Base-by-base conservation (phyloP, 2,797 vertebrate species). In the Acropternis orthonyx region DNA sequence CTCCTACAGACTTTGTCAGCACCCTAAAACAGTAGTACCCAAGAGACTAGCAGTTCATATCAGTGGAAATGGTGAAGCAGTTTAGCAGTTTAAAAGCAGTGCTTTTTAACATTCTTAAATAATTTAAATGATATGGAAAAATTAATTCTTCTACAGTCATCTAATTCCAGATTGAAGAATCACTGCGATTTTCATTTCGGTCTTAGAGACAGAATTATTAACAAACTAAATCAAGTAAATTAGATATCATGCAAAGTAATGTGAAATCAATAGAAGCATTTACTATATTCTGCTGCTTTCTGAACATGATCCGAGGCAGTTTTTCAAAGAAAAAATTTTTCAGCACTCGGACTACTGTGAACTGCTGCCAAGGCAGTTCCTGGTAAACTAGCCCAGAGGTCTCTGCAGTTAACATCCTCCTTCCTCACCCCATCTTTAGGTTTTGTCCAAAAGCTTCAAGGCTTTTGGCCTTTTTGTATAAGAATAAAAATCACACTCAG, bases 231-330 rank as follows among this genome's bases (percentile, higher is more conserved):
- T 94, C 89, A 93, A 66, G 62, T 75, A 81, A 89, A 93, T 86
- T 69, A 59, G 58, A 49, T 63, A 84, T 78, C 62, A 49, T 86
- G 62, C 44, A 91, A 91, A 92, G 73, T 69, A 92, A 91, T 88
- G 76, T 52, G 81, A 92, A 96, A 95, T 95, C 91, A 92, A 91
- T 96, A 88, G 51, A 88, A 91, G 32, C 79, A 81, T 92, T 93
- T 95, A 72, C 68, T 87, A 39, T 20, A 6, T 89, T 73, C 58
- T 63, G 28, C 19, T 85, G 55, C 67, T 88, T 89, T 94, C 81
- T 85, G 85, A 88, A 71, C 23, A 24, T 48, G 49, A 3, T 56
- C 46, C 0, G 12, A 88, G 54, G 34, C 12, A 61, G 36, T 79
- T 93, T 93, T 83, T 88, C 22, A 75, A 80, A 93, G 43, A 78